These are phyloP conservation scores for Indicator indicator DNA, from an alignment of 2,113 vertebrate species.

Conservation along the genomic window DNA sequence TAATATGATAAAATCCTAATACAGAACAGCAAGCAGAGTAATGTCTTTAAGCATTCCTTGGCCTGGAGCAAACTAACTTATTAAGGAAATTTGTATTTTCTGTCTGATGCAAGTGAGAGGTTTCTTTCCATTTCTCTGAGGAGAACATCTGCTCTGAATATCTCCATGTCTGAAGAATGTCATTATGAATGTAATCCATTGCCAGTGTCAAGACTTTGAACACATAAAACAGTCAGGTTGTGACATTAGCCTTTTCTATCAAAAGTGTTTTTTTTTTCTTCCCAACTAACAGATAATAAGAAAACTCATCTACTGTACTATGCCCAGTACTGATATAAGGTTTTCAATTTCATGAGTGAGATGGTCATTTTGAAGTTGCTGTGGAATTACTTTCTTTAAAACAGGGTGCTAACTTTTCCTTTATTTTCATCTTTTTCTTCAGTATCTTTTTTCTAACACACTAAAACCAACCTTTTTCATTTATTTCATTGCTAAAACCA, in stretches of 20 bases:
- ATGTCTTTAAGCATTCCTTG: background rate
- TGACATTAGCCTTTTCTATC: background rate
- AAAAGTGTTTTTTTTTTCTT: background rate
- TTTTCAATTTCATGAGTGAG: background rate
- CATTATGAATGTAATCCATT: background rate
- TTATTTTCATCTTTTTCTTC: background rate
- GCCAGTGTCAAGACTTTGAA: background rate
- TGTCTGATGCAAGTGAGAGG: background rate
- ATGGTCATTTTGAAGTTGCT: background rate
- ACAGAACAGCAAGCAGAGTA: background rate
- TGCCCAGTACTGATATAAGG: background rate
- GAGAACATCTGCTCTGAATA: background rate
- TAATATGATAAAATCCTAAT: background rate
- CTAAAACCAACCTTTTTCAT: background rate
- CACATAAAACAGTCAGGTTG: background rate
- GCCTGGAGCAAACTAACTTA: background rate
- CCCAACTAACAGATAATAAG: background rate
- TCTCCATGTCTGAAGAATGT: background rate
- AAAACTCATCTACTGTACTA: background rate
- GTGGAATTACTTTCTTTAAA: background rate
- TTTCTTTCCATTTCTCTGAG: background rate
- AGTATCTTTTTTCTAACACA: background rate
- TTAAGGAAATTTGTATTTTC: background rate
- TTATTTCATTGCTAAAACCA: background rate
- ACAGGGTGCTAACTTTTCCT: background rate